Conservation (phyloP, 2,888 invertebrate species). For the Drosophila kuntzei region DNA sequence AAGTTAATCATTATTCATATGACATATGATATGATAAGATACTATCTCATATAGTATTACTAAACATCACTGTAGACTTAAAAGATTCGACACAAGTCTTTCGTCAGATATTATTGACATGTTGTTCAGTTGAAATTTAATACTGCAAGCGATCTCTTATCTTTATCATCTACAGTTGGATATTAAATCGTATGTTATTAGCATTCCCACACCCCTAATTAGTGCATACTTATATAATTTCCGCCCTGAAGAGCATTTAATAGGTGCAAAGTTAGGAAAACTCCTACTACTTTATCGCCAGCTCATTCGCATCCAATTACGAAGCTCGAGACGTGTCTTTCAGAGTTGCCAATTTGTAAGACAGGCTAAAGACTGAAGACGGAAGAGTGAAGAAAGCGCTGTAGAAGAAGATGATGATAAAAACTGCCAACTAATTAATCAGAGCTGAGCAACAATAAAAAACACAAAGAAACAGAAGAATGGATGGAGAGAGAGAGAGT, state of each 20-base stretch:
- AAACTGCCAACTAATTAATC: slow-evolving; percentile 53
- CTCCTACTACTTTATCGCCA: not conserved
- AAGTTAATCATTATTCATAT: not conserved
- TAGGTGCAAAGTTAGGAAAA: slow-evolving; percentile 17
- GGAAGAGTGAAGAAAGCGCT: slow-evolving; percentile 10
- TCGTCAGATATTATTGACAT: not conserved
- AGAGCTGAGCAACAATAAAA: slow-evolving; percentile 40
- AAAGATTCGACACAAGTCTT: not conserved
- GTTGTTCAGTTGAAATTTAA: slow-evolving; percentile 7
- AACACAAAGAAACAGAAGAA: slow-evolving; percentile 1
- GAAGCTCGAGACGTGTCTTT: slow-evolving; percentile 12
- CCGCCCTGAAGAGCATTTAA: slow-evolving; percentile 12
- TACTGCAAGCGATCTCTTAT: not conserved
- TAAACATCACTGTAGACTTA: not conserved
- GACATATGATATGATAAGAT: slow-evolving; percentile 5
- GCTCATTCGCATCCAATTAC: slow-evolving; percentile 34
- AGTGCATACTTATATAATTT: slow-evolving; percentile 35
- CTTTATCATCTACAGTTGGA: not conserved
- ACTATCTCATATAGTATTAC: slow-evolving; percentile 3
- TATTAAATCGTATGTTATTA: slow-evolving; percentile 15
- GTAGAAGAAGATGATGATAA: slow-evolving; percentile 6
- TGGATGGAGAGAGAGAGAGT: not conserved
- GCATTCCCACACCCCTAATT: slow-evolving; percentile 40
- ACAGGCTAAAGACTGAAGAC: not conserved
- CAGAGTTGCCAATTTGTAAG: slow-evolving; percentile 45